phyloP scores from a whole-genome alignment of 2,113 vertebrate genomes.

The Prochilodus magdalenae region DNA sequence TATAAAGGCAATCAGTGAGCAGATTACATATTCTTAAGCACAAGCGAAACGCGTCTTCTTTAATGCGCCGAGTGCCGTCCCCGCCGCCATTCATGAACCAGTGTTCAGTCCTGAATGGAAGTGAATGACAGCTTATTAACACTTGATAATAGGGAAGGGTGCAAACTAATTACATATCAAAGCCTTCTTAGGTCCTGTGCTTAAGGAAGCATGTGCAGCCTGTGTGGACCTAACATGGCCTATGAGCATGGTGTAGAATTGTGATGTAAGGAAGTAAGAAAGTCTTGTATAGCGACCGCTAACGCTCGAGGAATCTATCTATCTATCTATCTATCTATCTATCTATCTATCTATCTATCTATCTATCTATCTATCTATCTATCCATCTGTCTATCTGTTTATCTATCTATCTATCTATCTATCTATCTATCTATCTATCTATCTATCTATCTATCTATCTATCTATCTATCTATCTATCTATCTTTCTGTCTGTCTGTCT shows the following conservation, averaged over 20 bases:
- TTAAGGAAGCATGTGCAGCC: neutral
- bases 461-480: no score
- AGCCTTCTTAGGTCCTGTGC: neutral
- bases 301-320: neutral
- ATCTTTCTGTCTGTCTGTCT: no score
- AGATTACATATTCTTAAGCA: neutral
- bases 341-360: no score
- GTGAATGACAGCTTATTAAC: conserved; percentile 1
- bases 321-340: no score
- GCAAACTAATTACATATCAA: conserved; percentile 4
- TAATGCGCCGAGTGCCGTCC: neutral
- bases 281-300: neutral
- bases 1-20: neutral
- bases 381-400: no score
- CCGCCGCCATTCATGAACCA: neutral
- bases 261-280: neutral
- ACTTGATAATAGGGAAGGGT: neutral
- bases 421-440: no score
- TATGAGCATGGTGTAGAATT: neutral
- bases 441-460: no score
- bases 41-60: neutral
- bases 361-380: no score
- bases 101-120: neutral
- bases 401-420: no score
- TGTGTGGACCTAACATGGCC: neutral